phyloP scores from a whole-genome alignment of 2,113 vertebrate species.

The Carlito syrichta region DNA sequence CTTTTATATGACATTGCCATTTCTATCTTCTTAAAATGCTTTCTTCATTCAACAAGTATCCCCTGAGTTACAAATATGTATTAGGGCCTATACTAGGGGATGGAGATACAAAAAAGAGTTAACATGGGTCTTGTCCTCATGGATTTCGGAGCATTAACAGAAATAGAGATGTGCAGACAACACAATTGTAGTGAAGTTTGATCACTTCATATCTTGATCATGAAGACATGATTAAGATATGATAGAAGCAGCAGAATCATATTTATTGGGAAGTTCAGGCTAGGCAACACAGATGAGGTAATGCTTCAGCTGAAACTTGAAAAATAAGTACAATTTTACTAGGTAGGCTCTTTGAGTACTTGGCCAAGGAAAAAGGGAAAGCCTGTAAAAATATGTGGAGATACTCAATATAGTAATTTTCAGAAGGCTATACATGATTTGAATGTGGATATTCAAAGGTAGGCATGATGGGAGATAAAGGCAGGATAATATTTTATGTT shows the following conservation, averaged over 20 bases:
- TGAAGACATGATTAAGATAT: not conserved
- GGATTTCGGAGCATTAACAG: not conserved
- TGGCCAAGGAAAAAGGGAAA: not conserved
- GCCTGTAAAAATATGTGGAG: not conserved
- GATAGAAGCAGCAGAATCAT: not conserved
- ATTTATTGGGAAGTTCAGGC: not conserved
- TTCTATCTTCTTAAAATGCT: not conserved
- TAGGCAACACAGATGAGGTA: not conserved
- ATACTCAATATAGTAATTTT: not conserved
- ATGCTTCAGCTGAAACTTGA: not conserved
- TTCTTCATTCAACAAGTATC: not conserved
- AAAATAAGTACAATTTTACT: not conserved
- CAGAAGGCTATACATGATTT: not conserved
- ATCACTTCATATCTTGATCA: not conserved
- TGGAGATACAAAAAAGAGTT: not conserved
- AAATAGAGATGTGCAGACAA: not conserved
- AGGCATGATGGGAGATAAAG: not conserved
- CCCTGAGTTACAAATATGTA: not conserved
- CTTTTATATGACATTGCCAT: not conserved
- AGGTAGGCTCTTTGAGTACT: not conserved
- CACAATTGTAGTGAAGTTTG: not conserved
- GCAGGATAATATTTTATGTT: not conserved
- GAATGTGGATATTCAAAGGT: not conserved
- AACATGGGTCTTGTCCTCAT: not conserved
- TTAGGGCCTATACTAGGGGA: not conserved